A percentile compares a stretch with the other conserved stretches of the same genome.
phyloP scores from a whole-genome alignment of 53 echinoderm and acorn worm species.

The Astropecten irregularis region DNA sequence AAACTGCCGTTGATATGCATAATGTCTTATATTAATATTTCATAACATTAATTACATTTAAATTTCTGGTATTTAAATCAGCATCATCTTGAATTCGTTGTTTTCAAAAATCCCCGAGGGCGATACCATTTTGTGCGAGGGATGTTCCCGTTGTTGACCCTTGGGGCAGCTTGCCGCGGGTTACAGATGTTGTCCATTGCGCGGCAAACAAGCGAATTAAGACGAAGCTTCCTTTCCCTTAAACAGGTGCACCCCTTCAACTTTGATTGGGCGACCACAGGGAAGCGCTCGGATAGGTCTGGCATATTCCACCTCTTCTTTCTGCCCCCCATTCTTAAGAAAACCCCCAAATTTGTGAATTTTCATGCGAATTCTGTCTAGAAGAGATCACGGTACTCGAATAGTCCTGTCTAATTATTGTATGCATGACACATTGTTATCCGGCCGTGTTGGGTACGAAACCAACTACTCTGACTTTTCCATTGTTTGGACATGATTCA shows the following conservation, averaged over 20 bases:
- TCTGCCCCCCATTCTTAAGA: background rate
- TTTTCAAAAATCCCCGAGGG: background rate
- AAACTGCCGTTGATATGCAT: background rate
- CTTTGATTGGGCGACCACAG: conserved; percentile 58
- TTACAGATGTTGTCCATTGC: conserved; percentile 55
- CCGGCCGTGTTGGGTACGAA: background rate
- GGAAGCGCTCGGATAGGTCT: conserved; percentile 43
- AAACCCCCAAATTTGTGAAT: too few species aligned
- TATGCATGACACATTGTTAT: too few species aligned
- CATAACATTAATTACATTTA: background rate
- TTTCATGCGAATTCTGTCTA: too few species aligned
- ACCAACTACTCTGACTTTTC: background rate
- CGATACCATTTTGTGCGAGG: conserved; percentile 22
- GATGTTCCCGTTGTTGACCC: conserved; percentile 19
- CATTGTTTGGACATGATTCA: conserved; percentile 2
- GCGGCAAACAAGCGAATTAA: conserved; percentile 45
- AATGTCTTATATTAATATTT: background rate
- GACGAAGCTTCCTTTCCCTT: background rate
- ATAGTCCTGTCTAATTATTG: too few species aligned
- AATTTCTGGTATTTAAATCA: background rate
- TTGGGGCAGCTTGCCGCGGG: conserved; percentile 51
- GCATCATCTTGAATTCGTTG: conserved; percentile 24
- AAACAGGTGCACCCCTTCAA: conserved; percentile 52
- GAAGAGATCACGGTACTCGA: too few species aligned
- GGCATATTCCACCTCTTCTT: background rate